These are phyloP conservation scores for Theropithecus gelada DNA, from an alignment of 2,113 vertebrate genomes.

Conservation along the genomic window DNA sequence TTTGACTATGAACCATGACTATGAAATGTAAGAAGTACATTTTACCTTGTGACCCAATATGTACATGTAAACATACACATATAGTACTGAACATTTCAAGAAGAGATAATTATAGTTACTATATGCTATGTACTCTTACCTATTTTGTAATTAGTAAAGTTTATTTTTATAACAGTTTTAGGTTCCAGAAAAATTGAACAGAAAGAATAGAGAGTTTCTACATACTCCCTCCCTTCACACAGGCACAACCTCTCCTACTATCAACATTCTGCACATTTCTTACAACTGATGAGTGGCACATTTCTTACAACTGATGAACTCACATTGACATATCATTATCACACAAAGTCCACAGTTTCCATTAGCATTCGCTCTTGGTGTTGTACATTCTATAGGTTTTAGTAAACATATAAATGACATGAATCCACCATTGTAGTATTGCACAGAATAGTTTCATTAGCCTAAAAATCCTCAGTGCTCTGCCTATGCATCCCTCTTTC, in stretches of 20 bases:
- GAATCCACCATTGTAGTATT: not conserved
- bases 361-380: not conserved
- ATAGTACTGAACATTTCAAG: not conserved
- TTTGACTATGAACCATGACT: not conserved
- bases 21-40: not conserved
- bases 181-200: not conserved
- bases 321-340: not conserved
- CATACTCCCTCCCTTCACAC: accelerated
- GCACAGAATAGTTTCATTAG: not conserved
- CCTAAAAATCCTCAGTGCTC: not conserved
- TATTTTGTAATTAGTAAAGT: not conserved
- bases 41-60: not conserved
- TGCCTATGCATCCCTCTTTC: not conserved
- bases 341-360: not conserved
- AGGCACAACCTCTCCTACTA: not conserved
- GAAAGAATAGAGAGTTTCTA: not conserved
- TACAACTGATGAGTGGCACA: no score
- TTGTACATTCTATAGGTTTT: not conserved
- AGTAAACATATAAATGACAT: not conserved
- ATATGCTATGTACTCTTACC: not conserved
- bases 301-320: not conserved
- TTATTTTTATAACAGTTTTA: not conserved
- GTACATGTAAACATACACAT: not conserved
- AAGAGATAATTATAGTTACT: not conserved
- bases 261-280: not conserved